These are phyloP conservation scores for Mayetiola destructor DNA, from an alignment of 2,888 invertebrate genomes.

Conservation along the genomic window DNA sequence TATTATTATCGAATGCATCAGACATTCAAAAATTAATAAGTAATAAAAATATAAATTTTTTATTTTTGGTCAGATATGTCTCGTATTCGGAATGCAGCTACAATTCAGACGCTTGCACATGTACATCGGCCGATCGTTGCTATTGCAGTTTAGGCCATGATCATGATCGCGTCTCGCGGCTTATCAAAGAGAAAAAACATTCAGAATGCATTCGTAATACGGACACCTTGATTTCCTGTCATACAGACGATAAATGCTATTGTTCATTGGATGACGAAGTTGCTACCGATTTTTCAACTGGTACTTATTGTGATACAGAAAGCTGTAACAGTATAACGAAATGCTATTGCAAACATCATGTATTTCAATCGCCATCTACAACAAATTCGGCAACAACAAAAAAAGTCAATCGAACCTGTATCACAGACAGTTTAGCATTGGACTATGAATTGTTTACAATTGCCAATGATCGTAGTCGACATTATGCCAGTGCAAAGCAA, in stretches of 20 bases:
- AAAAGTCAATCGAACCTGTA: slow-evolving; percentile 21
- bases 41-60: not conserved
- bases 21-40: not conserved
- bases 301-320: slow-evolving; percentile 61
- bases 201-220: slow-evolving; percentile 21
- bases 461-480: slow-evolving; percentile 35
- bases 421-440: slow-evolving; percentile 50
- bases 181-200: not conserved
- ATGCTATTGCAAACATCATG: slow-evolving; percentile 53
- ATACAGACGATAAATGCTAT: slow-evolving; percentile 45
- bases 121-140: slow-evolving; percentile 62
- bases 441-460: slow-evolving; percentile 58
- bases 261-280: slow-evolving; percentile 44
- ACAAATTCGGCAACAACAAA: slow-evolving; percentile 27
- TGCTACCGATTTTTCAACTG: slow-evolving; percentile 29
- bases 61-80: slow-evolving; percentile 42
- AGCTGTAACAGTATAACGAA: slow-evolving; percentile 78
- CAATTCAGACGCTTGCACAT: slow-evolving; percentile 71
- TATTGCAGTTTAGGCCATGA: slow-evolving; percentile 62
- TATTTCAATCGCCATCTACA: slow-evolving; percentile 26
- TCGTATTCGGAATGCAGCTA: slow-evolving; percentile 78
- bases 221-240: slow-evolving; percentile 34
- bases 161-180: slow-evolving; percentile 27
- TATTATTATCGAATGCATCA: not conserved
- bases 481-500: slow-evolving; percentile 23